Conservation (phyloP, 2,888 invertebrate species). For the Cheilosia grossa region DNA sequence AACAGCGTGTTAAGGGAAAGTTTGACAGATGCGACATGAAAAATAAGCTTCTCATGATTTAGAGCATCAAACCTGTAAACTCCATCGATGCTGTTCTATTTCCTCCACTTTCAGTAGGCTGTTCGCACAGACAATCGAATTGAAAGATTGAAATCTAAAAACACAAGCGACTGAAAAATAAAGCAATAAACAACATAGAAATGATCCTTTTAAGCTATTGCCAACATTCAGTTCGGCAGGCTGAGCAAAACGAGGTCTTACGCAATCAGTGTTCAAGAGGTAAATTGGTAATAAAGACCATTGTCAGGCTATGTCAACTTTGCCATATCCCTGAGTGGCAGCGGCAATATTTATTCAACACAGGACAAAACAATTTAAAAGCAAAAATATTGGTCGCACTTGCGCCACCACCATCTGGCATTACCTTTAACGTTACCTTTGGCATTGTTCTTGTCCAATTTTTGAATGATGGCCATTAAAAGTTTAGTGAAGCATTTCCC, state of each 20-base stretch:
- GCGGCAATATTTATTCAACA: conserved; percentile 32
- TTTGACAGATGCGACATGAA: conserved; percentile 14
- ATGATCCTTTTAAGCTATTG: conserved; percentile 14
- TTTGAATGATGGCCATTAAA: conserved; percentile 40
- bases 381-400: conserved; percentile 16
- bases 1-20: background rate
- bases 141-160: conserved; percentile 1
- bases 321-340: conserved; percentile 33
- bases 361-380: conserved; percentile 34
- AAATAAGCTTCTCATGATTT: background rate
- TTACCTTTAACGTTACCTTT: background rate
- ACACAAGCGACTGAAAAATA: background rate
- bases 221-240: conserved; percentile 21
- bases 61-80: background rate
- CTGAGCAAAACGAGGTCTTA: conserved; percentile 6
- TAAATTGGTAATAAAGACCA: conserved; percentile 19
- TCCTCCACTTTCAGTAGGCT: too few relatives aligned
- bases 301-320: conserved; percentile 36
- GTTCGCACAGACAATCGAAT: conserved; percentile 3
- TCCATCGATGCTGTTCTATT: background rate
- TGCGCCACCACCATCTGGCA: background rate
- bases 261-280: conserved; percentile 28
- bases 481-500: conserved; percentile 35
- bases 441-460: conserved; percentile 45
- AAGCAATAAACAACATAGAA: conserved; percentile 5